Evolutionary conservation across 2,113 vertebrate species (phyloP).

Genomic region (Merops nubicus): DNA sequence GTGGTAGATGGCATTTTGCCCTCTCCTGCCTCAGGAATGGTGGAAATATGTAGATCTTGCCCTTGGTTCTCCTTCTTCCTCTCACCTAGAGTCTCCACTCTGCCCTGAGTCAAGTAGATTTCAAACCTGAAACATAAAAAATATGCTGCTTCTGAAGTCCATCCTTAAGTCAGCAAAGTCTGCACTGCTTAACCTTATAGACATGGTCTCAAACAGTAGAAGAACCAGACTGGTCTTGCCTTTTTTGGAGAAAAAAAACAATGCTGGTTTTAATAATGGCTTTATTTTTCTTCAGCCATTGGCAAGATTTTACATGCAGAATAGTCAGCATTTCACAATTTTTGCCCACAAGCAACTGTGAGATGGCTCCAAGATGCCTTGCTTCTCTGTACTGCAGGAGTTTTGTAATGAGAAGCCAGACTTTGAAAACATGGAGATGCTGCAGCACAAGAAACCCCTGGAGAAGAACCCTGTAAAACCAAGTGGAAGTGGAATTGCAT

Average conservation of each 20-base stretch:
- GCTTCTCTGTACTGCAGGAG: neutral
- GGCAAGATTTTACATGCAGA: conserved; percentile 51
- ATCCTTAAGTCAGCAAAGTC: neutral
- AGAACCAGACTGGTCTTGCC: neutral
- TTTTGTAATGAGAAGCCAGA: conserved; percentile 2
- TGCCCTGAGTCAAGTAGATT: neutral
- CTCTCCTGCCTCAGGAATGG: neutral
- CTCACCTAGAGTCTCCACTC: neutral
- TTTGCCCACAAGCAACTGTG: conserved; percentile 67
- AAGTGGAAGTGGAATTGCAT: neutral
- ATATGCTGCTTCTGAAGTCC: neutral
- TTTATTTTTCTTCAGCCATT: conserved; percentile 57
- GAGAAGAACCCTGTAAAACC: neutral
- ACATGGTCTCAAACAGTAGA: neutral
- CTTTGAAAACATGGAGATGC: neutral
- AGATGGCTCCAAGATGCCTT: conserved; percentile 40
- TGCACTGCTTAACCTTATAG: neutral
- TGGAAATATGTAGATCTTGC: neutral
- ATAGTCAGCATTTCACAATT: conserved; percentile 68
- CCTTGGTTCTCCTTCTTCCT: neutral
- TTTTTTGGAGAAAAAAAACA: neutral
- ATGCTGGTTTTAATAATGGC: conserved; percentile 61
- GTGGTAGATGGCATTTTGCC: neutral
- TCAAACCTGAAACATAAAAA: neutral
- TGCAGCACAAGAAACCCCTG: neutral